A percentile compares a stretch with the other conserved stretches of the same genome.
Conservation (phyloP, 2,797 vertebrate species). For the Anas georgica region DNA sequence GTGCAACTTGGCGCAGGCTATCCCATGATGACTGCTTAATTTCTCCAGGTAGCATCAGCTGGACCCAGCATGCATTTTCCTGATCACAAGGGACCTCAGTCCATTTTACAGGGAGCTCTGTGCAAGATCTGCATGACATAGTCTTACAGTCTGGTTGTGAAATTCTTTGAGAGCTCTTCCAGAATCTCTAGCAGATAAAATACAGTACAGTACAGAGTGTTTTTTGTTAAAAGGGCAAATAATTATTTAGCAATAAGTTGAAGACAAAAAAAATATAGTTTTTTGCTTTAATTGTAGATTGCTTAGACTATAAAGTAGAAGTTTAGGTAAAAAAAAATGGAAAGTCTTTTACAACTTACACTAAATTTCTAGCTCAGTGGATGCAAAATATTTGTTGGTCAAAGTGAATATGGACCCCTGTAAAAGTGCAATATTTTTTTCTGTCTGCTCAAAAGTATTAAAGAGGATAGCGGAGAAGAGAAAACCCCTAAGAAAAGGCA, state of each 20-base stretch:
- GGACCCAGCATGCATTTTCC: neutral
- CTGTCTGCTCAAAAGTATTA: constrained; percentile 7
- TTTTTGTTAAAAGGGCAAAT: neutral
- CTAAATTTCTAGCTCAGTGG: neutral
- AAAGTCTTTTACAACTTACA: neutral
- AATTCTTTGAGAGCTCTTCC: neutral
- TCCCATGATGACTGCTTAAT: neutral
- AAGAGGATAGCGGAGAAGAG: neutral
- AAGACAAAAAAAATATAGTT: neutral
- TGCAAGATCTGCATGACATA: neutral
- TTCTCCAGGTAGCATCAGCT: neutral
- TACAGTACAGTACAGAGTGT: neutral
- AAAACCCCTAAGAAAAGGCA: constrained; percentile 17
- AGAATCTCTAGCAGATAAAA: neutral
- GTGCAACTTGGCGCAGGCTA: neutral
- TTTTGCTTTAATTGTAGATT: neutral
- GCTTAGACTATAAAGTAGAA: neutral
- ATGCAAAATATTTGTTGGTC: neutral
- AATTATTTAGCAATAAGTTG: neutral
- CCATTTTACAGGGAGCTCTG: neutral
- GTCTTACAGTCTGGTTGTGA: neutral
- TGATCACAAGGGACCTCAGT: fast-evolving
- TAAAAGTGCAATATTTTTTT: neutral
- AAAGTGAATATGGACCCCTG: neutral
- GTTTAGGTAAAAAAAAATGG: neutral